Evolutionary conservation across 2,113 vertebrate genomes (phyloP).

Genomic region (Acanthisitta chloris): DNA sequence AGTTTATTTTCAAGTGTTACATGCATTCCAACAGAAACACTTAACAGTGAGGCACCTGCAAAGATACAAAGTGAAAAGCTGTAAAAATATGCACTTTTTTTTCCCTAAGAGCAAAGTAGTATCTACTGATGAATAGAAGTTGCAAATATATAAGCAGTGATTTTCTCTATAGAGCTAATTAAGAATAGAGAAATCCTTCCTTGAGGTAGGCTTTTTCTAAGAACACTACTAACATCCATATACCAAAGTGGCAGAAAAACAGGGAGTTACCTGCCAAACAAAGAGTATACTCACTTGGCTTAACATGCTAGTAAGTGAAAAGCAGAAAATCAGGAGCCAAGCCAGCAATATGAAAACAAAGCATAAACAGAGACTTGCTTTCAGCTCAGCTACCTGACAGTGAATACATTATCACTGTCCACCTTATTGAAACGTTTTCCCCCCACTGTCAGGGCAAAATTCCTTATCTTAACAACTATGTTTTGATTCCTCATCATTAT

Average conservation of each 20-base stretch:
- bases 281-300: not conserved
- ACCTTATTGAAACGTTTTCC: not conserved
- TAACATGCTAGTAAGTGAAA: not conserved
- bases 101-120: not conserved
- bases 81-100: not conserved
- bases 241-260: not conserved
- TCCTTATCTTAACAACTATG: not conserved
- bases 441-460: not conserved
- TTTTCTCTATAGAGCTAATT: not conserved
- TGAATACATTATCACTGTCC: not conserved
- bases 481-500: not conserved
- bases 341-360: not conserved
- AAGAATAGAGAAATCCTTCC: not conserved
- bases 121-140: not conserved
- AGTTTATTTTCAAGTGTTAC: not conserved
- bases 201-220: not conserved
- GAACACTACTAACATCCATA: not conserved
- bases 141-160: not conserved
- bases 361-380: not conserved
- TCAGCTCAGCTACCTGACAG: not conserved
- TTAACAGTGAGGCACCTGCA: not conserved
- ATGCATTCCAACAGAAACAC: not conserved
- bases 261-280: not conserved
- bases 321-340: not conserved
- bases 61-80: not conserved